A percentile compares a stretch with the other conserved stretches of the same genome.
These are phyloP conservation scores for Atopsyche davidsoni DNA, from an alignment of 1,140 invertebrate species.

Conservation along the genomic window DNA sequence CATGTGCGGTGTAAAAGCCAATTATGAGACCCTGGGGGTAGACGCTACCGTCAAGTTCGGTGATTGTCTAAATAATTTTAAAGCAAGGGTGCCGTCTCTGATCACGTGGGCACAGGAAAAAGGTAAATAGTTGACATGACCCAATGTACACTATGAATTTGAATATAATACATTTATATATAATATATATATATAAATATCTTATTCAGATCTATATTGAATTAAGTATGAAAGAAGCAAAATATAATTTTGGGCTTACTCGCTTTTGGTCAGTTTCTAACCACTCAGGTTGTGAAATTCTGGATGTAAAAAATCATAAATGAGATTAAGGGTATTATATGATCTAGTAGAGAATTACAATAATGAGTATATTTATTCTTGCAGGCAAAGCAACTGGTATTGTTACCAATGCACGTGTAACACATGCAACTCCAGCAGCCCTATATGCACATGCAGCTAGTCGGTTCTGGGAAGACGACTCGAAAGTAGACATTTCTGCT, in stretches of 20 bases:
- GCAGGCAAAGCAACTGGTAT: conserved; percentile 55
- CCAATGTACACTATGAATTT: background rate
- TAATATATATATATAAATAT: background rate
- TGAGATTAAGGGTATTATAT: no score
- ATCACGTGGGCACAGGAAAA: conserved; percentile 74
- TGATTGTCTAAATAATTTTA: conserved; percentile 55
- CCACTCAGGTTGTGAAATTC: background rate
- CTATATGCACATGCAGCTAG: conserved; percentile 73
- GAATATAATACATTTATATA: background rate
- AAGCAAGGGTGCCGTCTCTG: conserved; percentile 63
- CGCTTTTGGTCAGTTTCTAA: background rate
- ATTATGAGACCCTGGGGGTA: conserved; percentile 67
- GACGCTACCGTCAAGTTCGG: conserved; percentile 55
- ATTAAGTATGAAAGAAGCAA: no score
- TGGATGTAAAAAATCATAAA: background rate
- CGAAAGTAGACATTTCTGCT: conserved; percentile 41
- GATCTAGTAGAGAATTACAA: no score
- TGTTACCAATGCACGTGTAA: conserved; percentile 85
- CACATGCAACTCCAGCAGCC: conserved; percentile 84
- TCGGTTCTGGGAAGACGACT: conserved; percentile 72
- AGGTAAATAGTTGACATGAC: conserved; percentile 43
- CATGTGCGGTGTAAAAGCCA: conserved; percentile 69
- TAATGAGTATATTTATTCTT: no score
- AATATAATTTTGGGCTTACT: no score
- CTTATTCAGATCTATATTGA: background rate